A percentile compares a stretch with the other conserved stretches of the same genome.
Evolutionary conservation across 2,888 invertebrate species (phyloP).

Genomic region (Drosophila vallismaia): DNA sequence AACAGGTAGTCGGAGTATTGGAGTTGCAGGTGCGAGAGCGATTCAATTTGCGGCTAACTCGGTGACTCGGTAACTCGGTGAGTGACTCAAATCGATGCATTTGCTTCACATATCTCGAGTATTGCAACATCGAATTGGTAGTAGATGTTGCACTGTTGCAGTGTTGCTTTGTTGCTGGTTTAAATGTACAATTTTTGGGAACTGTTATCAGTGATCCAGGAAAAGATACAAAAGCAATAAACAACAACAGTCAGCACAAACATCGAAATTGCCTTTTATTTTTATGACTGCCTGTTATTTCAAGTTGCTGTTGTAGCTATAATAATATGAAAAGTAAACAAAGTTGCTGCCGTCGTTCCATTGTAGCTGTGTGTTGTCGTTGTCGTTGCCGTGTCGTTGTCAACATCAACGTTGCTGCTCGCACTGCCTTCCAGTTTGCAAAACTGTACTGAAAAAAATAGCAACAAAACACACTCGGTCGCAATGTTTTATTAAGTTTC

Average conservation of each 20-base stretch:
- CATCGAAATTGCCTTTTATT: slow-evolving; percentile 44
- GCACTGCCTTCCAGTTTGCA: slow-evolving; percentile 40
- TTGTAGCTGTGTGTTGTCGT: slow-evolving; percentile 36
- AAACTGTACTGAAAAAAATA: slow-evolving; percentile 57
- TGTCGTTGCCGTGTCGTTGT: slow-evolving; percentile 33
- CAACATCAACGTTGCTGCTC: slow-evolving; percentile 39
- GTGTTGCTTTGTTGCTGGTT: slow-evolving; percentile 8
- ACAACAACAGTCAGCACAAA: slow-evolving; percentile 33
- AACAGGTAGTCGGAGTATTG: slow-evolving; percentile 64
- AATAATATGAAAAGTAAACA: slow-evolving; percentile 56
- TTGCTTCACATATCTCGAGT: slow-evolving; percentile 26
- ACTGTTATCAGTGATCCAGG: slow-evolving; percentile 37
- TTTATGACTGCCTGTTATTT: slow-evolving; percentile 32
- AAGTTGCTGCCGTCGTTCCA: slow-evolving; percentile 52
- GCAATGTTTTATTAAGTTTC: slow-evolving; percentile 65
- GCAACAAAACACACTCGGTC: slow-evolving; percentile 40
- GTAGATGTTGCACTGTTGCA: slow-evolving; percentile 4
- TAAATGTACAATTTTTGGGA: slow-evolving; percentile 4
- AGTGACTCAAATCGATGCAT: slow-evolving; percentile 13
- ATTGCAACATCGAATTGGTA: slow-evolving; percentile 14
- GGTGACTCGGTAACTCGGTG: slow-evolving; percentile 11
- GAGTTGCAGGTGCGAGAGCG: slow-evolving; percentile 32
- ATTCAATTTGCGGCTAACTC: slow-evolving; percentile 21
- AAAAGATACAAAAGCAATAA: slow-evolving; percentile 34
- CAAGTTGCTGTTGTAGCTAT: slow-evolving; percentile 39